These are phyloP conservation scores for Sebastes variabilis DNA, from an alignment of 2,797 vertebrate species.

Conservation along the genomic window DNA sequence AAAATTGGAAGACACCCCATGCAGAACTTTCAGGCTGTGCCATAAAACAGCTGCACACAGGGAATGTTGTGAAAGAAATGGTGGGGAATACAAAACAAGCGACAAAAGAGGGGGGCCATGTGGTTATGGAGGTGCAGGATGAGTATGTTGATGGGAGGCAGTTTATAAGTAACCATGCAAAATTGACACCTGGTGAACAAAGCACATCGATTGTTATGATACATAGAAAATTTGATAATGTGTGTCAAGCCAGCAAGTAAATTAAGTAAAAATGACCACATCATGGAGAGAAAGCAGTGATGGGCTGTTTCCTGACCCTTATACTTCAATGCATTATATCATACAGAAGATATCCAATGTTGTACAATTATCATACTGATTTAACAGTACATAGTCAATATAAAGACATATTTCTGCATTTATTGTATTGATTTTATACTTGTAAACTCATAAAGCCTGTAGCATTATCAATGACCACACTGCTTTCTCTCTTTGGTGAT, in stretches of 20 bases:
- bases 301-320: neutral
- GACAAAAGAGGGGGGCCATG: slow-evolving; percentile 28
- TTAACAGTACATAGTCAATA: neutral
- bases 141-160: slow-evolving; percentile 64
- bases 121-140: slow-evolving; percentile 54
- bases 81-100: slow-evolving; percentile 48
- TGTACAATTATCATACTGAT: neutral
- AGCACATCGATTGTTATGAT: slow-evolving; percentile 76
- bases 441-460: neutral
- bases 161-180: slow-evolving; percentile 73
- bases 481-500: slow-evolving; percentile 63
- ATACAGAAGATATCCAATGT: neutral
- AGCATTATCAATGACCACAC: slow-evolving; percentile 4
- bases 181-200: slow-evolving; percentile 82
- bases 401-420: slow-evolving; percentile 1
- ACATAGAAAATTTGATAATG: slow-evolving; percentile 48
- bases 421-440: neutral
- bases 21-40: slow-evolving; percentile 85
- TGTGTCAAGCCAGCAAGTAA: slow-evolving; percentile 55
- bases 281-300: slow-evolving; percentile 57
- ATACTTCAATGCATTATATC: neutral
- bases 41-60: slow-evolving; percentile 80
- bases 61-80: slow-evolving; percentile 53
- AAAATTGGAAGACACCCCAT: slow-evolving; percentile 76
- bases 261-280: slow-evolving; percentile 36